These are phyloP conservation scores for Callopanchax toddi DNA, from an alignment of 2,113 vertebrate genomes.

Conservation along the genomic window DNA sequence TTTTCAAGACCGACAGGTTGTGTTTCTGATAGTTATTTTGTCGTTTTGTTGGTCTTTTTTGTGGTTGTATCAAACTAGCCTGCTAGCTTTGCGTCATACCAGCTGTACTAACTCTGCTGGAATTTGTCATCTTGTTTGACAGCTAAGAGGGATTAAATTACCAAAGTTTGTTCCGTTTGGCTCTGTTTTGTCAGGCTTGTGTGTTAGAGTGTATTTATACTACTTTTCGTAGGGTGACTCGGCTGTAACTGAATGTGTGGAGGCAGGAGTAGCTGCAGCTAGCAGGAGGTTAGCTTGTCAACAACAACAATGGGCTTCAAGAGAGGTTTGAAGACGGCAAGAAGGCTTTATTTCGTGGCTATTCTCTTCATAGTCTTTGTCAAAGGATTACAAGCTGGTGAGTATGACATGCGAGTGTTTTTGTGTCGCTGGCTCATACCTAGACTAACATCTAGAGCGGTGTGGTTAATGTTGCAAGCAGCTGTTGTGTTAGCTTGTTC, in stretches of 20 bases:
- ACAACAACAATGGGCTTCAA: slow-evolving; percentile 55
- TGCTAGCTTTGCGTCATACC: slow-evolving; percentile 49
- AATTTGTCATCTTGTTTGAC: slow-evolving; percentile 23
- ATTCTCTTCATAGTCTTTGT: slow-evolving; percentile 58
- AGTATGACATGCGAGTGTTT: slow-evolving; percentile 15
- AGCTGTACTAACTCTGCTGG: slow-evolving; percentile 21
- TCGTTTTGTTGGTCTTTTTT: slow-evolving; percentile 6
- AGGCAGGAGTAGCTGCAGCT: slow-evolving; percentile 51
- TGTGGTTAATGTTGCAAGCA: neutral
- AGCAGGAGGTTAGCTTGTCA: slow-evolving; percentile 57
- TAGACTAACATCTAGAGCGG: neutral
- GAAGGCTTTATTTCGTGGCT: slow-evolving; percentile 42
- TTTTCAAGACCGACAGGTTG: neutral
- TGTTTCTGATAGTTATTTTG: neutral
- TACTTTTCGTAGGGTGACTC: slow-evolving; percentile 5
- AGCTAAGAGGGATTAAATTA: slow-evolving; percentile 20
- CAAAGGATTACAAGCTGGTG: slow-evolving; percentile 68
- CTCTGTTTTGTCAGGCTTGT: neutral
- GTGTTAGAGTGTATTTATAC: slow-evolving; percentile 13
- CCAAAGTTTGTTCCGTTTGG: neutral
- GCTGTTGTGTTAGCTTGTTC: slow-evolving; percentile 5
- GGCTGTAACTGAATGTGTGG: slow-evolving; percentile 59
- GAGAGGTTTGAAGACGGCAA: slow-evolving; percentile 45
- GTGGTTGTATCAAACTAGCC: slow-evolving; percentile 34
- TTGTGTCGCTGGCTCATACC: too few species aligned